Base-by-base conservation (phyloP, 35 echinoderm and acorn worm genomes). In the Amphiura filiformis region DNA sequence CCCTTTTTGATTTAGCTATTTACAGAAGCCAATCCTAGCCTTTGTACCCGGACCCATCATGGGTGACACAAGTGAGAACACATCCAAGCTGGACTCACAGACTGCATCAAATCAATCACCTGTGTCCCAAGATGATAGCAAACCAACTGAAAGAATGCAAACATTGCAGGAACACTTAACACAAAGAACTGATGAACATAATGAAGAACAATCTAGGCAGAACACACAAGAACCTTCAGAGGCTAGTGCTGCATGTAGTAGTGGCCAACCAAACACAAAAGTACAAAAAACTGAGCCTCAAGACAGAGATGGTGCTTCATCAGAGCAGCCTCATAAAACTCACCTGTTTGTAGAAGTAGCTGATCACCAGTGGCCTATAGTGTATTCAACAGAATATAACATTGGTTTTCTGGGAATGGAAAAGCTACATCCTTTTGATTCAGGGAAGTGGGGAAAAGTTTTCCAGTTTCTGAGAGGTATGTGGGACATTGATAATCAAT, bases 401-500 rank as follows among this genome's bases (percentile, higher is more conserved):
- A 93, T 97, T 83, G 88, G 95, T 30, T 97, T 97, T 76, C 88
- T 97, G 38, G 95, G 95, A 39, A 83, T 97, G 38, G 91, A 97
- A 81, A 97, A 97, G 77, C 39, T 97, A 7, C 95, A 97, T 76
- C 95, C 95, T 38, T 97, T 97, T 85, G 95, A 97, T 77, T 90
- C 95, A 12, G 95, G 91, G 37, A 97, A 97, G 80, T 97, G 95
- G 95, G 95, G 95, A 22, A 97, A 97, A 85, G 88, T 97, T 34
- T 97, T 89, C 84, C 79, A 83, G 1, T 78, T 91, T 56, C 76
- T 97, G 35, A 97, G 92, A 93, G 91, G 95, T 97, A 78, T 84
- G 34, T 39, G 20, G 22, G 7, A 89, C n/a, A n/a, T n/a, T n/a
- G n/a, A n/a, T n/a, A n/a, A 33, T 22, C 33, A 15, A 13, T 61